These are phyloP conservation scores for Tetramorium alpestre DNA, from an alignment of 1,140 invertebrate species.

Conservation along the genomic window DNA sequence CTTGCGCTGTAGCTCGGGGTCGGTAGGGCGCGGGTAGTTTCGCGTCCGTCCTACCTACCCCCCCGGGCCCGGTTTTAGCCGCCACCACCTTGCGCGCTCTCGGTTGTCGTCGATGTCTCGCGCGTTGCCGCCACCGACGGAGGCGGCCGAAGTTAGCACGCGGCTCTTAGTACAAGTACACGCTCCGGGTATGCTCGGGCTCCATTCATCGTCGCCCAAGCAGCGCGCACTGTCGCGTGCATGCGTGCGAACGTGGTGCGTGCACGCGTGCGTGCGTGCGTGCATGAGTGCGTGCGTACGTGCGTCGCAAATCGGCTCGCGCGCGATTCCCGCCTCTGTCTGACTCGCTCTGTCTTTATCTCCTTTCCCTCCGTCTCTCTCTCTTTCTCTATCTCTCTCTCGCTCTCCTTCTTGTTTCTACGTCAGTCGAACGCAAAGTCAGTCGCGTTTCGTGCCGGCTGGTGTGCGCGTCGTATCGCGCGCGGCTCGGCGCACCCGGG, in stretches of 20 bases:
- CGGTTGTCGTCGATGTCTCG: slow-evolving; percentile 49
- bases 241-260: neutral
- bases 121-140: slow-evolving; percentile 40
- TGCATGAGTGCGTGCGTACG: slow-evolving; percentile 27
- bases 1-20: slow-evolving; percentile 42
- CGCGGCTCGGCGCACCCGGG: slow-evolving; percentile 39
- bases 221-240: slow-evolving; percentile 36
- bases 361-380: neutral
- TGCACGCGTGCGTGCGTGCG: neutral
- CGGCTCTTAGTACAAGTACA: slow-evolving; percentile 48
- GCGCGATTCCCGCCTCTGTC: slow-evolving; percentile 48
- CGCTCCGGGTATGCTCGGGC: neutral
- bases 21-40: slow-evolving; percentile 64
- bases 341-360: slow-evolving; percentile 6
- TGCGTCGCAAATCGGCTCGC: slow-evolving; percentile 48
- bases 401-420: neutral
- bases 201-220: slow-evolving; percentile 57
- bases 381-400: slow-evolving; percentile 8
- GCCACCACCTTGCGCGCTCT: slow-evolving; percentile 17
- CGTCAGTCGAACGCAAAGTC: slow-evolving; percentile 57
- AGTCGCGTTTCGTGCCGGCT: slow-evolving; percentile 69
- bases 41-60: neutral
- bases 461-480: slow-evolving; percentile 57
- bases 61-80: neutral
- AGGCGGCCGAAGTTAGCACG: slow-evolving; percentile 60